These are phyloP conservation scores for Serilophus lunatus DNA, from an alignment of 2,113 vertebrate species.

Conservation along the genomic window DNA sequence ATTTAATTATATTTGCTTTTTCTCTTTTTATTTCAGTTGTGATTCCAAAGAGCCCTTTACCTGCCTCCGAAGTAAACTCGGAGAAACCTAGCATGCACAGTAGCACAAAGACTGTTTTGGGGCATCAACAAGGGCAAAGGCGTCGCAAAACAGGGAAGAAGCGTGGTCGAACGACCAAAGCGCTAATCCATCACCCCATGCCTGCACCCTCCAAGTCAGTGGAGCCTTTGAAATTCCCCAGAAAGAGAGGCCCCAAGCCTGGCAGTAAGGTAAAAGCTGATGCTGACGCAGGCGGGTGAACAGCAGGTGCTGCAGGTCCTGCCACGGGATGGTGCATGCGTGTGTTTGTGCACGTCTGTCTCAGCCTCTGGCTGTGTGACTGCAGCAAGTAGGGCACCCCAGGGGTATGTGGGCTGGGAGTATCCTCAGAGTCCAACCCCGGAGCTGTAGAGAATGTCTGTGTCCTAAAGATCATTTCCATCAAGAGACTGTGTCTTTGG, in stretches of 20 bases:
- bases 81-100: constrained; percentile 84
- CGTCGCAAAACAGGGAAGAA: constrained; percentile 92
- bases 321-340: constrained; percentile 28
- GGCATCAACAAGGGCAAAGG: constrained; percentile 80
- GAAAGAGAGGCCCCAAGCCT: constrained; percentile 96
- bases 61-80: constrained; percentile 81
- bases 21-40: constrained; percentile 80
- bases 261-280: constrained; percentile 90
- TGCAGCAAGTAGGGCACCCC: constrained; percentile 38
- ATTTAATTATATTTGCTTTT: constrained; percentile 40
- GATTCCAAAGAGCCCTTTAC: constrained; percentile 87
- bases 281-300: constrained; percentile 57
- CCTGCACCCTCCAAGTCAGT: constrained; percentile 78
- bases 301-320: constrained; percentile 41
- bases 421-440: constrained; percentile 9
- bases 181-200: constrained; percentile 77
- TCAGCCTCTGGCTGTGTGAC: constrained; percentile 51
- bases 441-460: constrained; percentile 26
- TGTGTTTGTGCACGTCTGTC: constrained; percentile 32
- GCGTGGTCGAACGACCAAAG: constrained; percentile 85
- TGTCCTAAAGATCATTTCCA: constrained; percentile 36
- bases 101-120: constrained; percentile 77
- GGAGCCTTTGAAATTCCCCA: constrained; percentile 92
- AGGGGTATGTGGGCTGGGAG: constrained; percentile 9
- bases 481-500: not conserved